Base-by-base conservation (phyloP, 2,888 invertebrate genomes). In the Fissipunctia ypsillon region DNA sequence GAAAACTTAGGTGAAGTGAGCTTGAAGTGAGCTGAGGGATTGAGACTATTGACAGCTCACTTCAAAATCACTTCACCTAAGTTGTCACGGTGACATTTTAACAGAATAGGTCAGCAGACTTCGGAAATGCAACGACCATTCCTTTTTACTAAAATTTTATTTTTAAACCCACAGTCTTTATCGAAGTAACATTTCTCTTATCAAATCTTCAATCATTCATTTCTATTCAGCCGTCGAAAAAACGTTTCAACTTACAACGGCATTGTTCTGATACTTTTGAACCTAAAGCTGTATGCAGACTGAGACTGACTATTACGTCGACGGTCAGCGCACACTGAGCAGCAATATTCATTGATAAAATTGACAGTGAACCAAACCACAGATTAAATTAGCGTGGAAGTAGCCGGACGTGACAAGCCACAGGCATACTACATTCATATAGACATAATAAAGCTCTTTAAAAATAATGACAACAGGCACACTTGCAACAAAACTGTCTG, bases 161-260 rank as follows among this genome's bases (percentile, higher is more conserved):
- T 61, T 66, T 66, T 22, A 25, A 56, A 41, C 22, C 31, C 14
- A 28, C 22, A 12, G 16, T 52, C 43, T 38, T 59, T 63, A 65
- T 35, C 28, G 4, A 64, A 57, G 64, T 67, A 67, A 67, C 22
- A 45, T 38, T 71, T 70, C 69, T 65, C 52, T 77, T 81, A 78
- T 73, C n/a, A 63, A 81, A 84, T 78, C 68, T 43, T 78, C 73
- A 71, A 86, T 86, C 80, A 78, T 80, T 82, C 43, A 52, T 75
- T 76, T 69, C 63, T 45, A 82, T 84, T 84, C 57, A 77, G 52
- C 73, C 54, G 84, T 80, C 84, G 41, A 31, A 65, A 76, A 84
- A 85, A 86, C 73, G 76, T 72, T 76, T 61, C 22, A 45, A 64
- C 38, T 74, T 73, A 71, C 12, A 68, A 43, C n/a, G 73, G 60